Evolutionary conservation across 1,140 invertebrate genomes (phyloP).

Genomic region (Coboldia fuscipes): DNA sequence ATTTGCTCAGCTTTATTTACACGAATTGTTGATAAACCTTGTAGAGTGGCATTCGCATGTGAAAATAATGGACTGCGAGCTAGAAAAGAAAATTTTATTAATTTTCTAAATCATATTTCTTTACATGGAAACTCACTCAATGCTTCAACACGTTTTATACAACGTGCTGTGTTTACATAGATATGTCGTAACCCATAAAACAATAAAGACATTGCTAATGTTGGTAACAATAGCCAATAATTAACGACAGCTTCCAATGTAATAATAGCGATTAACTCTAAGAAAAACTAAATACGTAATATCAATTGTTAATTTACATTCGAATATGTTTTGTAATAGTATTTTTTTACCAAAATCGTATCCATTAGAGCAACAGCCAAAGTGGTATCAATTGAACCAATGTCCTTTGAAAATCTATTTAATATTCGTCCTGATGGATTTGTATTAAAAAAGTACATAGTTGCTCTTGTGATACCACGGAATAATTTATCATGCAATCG

Average conservation of each 20-base stretch:
- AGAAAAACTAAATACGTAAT: slow-evolving; percentile 39
- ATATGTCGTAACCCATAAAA: slow-evolving; percentile 46
- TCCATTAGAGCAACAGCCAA: slow-evolving; percentile 48
- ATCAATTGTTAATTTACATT: slow-evolving; percentile 45
- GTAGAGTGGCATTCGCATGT: slow-evolving; percentile 50
- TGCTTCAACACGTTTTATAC: slow-evolving; percentile 64
- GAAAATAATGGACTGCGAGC: slow-evolving; percentile 45
- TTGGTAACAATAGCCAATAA: slow-evolving; percentile 53
- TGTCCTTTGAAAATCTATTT: slow-evolving; percentile 60
- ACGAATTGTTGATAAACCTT: slow-evolving; percentile 63
- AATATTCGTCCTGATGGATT: slow-evolving; percentile 47
- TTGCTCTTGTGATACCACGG: slow-evolving; percentile 35
- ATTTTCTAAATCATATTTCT: no score
- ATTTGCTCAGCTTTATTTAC: slow-evolving; percentile 37
- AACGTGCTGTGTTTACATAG: slow-evolving; percentile 60
- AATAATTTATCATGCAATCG: slow-evolving; percentile 61
- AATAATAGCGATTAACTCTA: slow-evolving; percentile 42
- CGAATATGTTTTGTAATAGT: slow-evolving; percentile 9
- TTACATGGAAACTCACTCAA: no score
- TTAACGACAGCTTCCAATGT: slow-evolving; percentile 57
- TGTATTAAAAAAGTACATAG: slow-evolving; percentile 55
- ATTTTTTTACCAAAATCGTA: slow-evolving; percentile 9
- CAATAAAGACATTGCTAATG: slow-evolving; percentile 38
- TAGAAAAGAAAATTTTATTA: no score
- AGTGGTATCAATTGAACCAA: slow-evolving; percentile 58